These are phyloP conservation scores for Colossoma macropomum DNA, from an alignment of 2,113 vertebrate genomes.

Conservation along the genomic window DNA sequence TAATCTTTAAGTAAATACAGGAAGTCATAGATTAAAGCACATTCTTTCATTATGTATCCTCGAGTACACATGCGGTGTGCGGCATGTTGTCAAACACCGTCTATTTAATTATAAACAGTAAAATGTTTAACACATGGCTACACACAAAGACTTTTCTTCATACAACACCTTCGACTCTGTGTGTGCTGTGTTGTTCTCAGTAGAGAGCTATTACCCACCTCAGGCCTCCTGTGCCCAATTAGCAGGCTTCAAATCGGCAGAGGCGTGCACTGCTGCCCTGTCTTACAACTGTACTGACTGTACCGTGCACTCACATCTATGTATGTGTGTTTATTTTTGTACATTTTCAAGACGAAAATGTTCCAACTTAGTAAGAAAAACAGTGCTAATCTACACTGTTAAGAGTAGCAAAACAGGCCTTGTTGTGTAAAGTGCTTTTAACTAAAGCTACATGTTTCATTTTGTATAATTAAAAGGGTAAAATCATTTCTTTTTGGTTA, in stretches of 20 bases:
- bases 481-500: too few relatives aligned
- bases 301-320: conserved; percentile 16
- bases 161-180: conserved; percentile 44
- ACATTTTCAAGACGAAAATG: neutral
- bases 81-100: conserved; percentile 58
- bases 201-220: conserved; percentile 51
- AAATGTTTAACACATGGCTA: conserved; percentile 57
- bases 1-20: neutral
- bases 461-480: too few relatives aligned
- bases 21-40: neutral
- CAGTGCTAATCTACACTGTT: neutral
- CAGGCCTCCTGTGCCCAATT: conserved; percentile 61
- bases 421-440: too few relatives aligned
- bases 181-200: conserved; percentile 55
- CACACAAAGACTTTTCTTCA: conserved; percentile 47
- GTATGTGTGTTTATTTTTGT: neutral
- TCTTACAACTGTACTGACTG: conserved; percentile 35
- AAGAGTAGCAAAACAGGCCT: too few relatives aligned
- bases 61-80: conserved; percentile 37
- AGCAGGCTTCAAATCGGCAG: conserved; percentile 49
- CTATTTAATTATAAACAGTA: conserved; percentile 61
- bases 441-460: too few relatives aligned
- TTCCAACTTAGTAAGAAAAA: neutral
- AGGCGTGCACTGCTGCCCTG: conserved; percentile 29
- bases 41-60: conserved; percentile 23